Evolutionary conservation across 2,113 vertebrate genomes (phyloP).

Genomic region (Solea senegalensis): DNA sequence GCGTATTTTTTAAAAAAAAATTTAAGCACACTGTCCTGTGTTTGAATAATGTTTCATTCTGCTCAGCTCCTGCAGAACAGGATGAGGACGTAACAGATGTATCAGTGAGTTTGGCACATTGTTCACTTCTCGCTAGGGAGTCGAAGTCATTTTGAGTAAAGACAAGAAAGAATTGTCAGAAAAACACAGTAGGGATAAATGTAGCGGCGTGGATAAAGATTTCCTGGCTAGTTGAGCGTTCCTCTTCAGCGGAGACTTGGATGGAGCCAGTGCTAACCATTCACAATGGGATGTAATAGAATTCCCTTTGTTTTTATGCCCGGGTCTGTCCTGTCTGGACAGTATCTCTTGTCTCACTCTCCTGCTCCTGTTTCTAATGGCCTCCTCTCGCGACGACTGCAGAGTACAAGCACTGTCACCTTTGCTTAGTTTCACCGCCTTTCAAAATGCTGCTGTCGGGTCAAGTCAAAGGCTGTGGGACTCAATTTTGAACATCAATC

Average conservation of each 20-base stretch:
- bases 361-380: slow-evolving; percentile 41
- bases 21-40: background rate
- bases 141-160: slow-evolving; percentile 3
- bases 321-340: slow-evolving; percentile 31
- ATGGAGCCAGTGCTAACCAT: slow-evolving; percentile 27
- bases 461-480: slow-evolving; percentile 42
- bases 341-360: slow-evolving; percentile 34
- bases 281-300: slow-evolving; percentile 44
- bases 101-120: background rate
- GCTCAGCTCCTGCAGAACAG: slow-evolving; percentile 7
- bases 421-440: slow-evolving; percentile 39
- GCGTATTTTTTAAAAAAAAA: too few species aligned
- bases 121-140: background rate
- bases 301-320: slow-evolving; percentile 35
- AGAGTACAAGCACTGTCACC: slow-evolving; percentile 39
- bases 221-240: slow-evolving; percentile 27
- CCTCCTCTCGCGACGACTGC: slow-evolving; percentile 35
- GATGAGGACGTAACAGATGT: slow-evolving; percentile 4
- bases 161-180: background rate
- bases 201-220: slow-evolving; percentile 23
- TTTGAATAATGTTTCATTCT: slow-evolving; percentile 8
- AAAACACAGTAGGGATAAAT: slow-evolving; percentile 16
- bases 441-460: slow-evolving; percentile 35
- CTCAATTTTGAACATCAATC: slow-evolving; percentile 49
- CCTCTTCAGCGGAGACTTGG: slow-evolving; percentile 23